These are phyloP conservation scores for Dromococcyx pavoninus DNA, from an alignment of 2,797 vertebrate genomes.

Conservation along the genomic window DNA sequence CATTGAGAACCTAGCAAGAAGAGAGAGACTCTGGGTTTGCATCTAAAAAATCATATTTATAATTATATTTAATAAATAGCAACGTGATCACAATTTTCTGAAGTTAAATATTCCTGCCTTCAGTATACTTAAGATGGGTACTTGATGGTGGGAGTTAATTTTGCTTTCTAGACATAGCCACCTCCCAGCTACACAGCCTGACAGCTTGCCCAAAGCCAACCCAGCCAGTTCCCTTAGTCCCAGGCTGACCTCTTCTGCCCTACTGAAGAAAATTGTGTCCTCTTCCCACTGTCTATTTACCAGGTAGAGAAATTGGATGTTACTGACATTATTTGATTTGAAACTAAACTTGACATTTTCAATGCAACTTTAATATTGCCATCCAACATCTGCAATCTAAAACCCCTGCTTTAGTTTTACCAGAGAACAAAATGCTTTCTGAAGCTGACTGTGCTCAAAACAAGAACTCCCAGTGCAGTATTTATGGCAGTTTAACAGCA, in stretches of 20 bases:
- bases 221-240: neutral
- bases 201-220: neutral
- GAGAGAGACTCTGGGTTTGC: neutral
- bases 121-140: fast-evolving
- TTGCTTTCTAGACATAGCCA: neutral
- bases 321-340: neutral
- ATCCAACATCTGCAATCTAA: no score
- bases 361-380: fast-evolving
- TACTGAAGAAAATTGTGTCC: neutral
- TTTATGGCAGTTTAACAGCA: neutral
- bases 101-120: neutral
- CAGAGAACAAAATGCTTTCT: neutral
- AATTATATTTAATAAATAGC: neutral
- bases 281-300: fast-evolving
- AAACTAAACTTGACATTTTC: neutral
- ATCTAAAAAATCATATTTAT: neutral
- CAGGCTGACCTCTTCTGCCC: conserved; percentile 60
- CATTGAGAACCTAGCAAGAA: neutral
- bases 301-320: no score
- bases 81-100: fast-evolving
- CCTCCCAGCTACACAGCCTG: neutral
- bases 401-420: neutral
- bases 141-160: neutral
- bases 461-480: neutral
- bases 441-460: neutral